Base-by-base conservation (phyloP, 2,113 vertebrate species). In the Macrotis lagotis region DNA sequence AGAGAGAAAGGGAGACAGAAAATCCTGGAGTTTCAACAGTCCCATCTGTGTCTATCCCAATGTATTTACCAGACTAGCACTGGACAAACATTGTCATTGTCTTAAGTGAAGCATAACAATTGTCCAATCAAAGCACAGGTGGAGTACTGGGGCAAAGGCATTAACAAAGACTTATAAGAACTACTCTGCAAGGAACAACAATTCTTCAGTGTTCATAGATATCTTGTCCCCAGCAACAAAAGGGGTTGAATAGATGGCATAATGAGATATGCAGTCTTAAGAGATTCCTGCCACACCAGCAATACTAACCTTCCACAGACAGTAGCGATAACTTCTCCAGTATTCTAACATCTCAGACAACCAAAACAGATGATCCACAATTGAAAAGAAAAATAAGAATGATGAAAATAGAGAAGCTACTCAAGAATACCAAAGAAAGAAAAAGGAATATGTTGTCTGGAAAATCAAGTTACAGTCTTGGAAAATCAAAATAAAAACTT, bases 171-270 rank as follows among this genome's bases (percentile, higher is more conserved):
- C 98, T n/a, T 99, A 99, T 52, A 96, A 99, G 24, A 94, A 98
- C 24, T 12, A 0, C 97, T 12, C 98, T 98, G 90, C 98, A 98
- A 10, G 98, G 98, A 0, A 97, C 99, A 31, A 3, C 99, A 14
- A 99, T 99, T 49, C 98, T 99, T 90, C 99, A 99, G 97, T 99
- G 99, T 37, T 99, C 99, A 59, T 3, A 59, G 55, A 37, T 28
- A 37, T 31, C 99, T 99, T 44, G 99, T 99, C 49, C 99, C 99
- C 92, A 99, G 99, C 98, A 99, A 99, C 98, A 99, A 99, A 99
- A 97, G 99, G 99, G 93, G 99, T 99, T 24, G 99, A 99, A 94
- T 99, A 99, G 98, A 99, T 99, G 99, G 55, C 55, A 31, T 59
- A 2, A 31, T 26, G 55, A 59, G 28, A 59, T 59, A 59, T 14